These are phyloP conservation scores for Bombus superbus DNA, from an alignment of 1,140 invertebrate genomes.

Conservation along the genomic window DNA sequence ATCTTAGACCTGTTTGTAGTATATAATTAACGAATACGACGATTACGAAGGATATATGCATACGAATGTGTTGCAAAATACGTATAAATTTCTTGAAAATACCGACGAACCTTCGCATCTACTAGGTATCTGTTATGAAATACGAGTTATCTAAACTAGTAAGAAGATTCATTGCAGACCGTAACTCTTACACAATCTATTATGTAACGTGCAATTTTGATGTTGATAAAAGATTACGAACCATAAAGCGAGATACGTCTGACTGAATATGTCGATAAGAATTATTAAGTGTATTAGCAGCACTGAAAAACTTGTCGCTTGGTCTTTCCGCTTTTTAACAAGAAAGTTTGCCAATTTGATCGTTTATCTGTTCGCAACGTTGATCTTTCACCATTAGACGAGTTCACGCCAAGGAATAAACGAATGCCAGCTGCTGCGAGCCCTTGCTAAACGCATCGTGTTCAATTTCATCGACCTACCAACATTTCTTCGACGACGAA, in stretches of 20 bases:
- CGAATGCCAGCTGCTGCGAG: no score
- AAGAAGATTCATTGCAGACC: neutral
- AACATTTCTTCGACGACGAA: neutral
- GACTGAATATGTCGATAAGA: neutral
- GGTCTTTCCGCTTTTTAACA: no score
- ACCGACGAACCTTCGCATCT: no score
- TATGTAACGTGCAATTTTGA: slow-evolving; percentile 12
- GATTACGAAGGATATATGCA: no score
- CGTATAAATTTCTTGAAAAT: neutral
- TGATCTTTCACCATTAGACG: no score
- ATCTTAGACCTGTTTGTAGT: no score
- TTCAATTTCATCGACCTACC: neutral
- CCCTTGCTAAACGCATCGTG: no score
- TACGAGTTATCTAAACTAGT: slow-evolving; percentile 11
- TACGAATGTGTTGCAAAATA: no score
- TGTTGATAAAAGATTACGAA: slow-evolving; percentile 21
- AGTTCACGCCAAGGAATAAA: no score
- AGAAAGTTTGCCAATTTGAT: neutral
- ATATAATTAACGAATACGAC: no score
- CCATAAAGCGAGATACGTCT: neutral
- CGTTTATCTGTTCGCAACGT: no score
- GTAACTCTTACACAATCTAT: slow-evolving; percentile 30
- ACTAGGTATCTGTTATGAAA: neutral
- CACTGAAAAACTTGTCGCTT: no score
- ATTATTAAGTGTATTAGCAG: neutral